These are phyloP conservation scores for Sipha flava DNA, from an alignment of 1,140 invertebrate genomes.

Conservation along the genomic window DNA sequence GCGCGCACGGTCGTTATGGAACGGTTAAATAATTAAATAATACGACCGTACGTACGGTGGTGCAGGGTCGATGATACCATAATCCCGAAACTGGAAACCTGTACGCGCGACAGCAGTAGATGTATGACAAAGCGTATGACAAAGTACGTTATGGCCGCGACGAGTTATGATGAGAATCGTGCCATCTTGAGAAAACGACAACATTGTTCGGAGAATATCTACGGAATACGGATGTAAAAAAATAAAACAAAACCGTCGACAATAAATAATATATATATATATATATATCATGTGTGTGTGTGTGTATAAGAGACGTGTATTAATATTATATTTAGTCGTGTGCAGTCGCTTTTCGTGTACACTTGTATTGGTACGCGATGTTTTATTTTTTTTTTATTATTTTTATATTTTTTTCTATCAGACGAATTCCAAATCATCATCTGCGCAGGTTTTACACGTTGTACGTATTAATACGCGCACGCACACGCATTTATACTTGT, in stretches of 20 bases:
- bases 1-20: background rate
- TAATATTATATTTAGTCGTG: background rate
- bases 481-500: no score
- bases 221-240: background rate
- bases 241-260: background rate
- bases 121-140: background rate
- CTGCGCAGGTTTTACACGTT: no score
- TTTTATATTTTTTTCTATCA: no score
- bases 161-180: constrained; percentile 23
- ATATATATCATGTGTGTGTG: no score
- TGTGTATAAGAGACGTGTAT: background rate
- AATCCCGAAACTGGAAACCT: constrained; percentile 30
- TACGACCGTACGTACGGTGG: background rate
- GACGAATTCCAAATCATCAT: constrained; percentile 6
- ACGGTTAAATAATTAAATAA: background rate
- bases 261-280: background rate
- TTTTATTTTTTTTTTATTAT: background rate
- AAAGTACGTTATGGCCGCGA: background rate
- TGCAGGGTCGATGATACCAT: constrained; percentile 5
- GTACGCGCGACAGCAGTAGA: background rate
- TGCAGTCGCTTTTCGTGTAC: background rate
- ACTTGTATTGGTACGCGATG: no score
- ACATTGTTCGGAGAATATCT: background rate
- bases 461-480: no score
- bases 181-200: constrained; percentile 19